Evolutionary conservation across 2,888 invertebrate species (phyloP), one percentile per base, ranked within the genome.

Genomic region (Tethea ocularis): DNA sequence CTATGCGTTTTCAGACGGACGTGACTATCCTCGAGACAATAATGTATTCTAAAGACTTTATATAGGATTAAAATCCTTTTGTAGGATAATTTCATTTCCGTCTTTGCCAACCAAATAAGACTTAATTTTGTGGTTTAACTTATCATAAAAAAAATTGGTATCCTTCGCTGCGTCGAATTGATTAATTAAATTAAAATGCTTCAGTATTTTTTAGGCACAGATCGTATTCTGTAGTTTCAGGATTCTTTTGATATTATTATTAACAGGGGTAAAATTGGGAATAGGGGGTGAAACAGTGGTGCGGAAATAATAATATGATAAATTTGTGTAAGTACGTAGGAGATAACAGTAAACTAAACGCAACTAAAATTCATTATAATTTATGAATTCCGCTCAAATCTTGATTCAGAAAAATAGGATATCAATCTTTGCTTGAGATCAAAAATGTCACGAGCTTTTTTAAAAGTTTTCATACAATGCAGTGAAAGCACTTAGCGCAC

Each of bases 401-500:
- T n/a, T 17, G 20, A 46, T 46, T 8, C n/a, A 1, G 10, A 20
- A n/a, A n/a, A 8, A 46, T 8, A 36, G 33, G 20, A 13, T 15
- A n/a, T 20, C 33, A 22, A 54, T 54, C 22, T 54, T 13, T 15
- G 33, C 17, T 33, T 57, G 59, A 57, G 51, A 58, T 58, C 60
- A 61, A 61, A 65, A 76, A 71, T 72, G 70, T 74, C 72, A 71
- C 66, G 67, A 74, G 66, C 57, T 69, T 75, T 73, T 71, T 72
- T 59, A 57, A 64, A 66, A 76, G 76, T 75, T 80, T 77, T 69
- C 60, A 67, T 71, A 71, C 71, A 75, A 72, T 75, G 72, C 72
- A 88, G 92, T 82, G 92, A 92, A 91, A 91, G 92, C 85, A 70
- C 69, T 38, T 46, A 46, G 46, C 20, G 20, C 17, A 72, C 74